A percentile compares a stretch with the other conserved stretches of the same genome.
Evolutionary conservation across 2,888 invertebrate species (phyloP).

Genomic region (Axea sp.): DNA sequence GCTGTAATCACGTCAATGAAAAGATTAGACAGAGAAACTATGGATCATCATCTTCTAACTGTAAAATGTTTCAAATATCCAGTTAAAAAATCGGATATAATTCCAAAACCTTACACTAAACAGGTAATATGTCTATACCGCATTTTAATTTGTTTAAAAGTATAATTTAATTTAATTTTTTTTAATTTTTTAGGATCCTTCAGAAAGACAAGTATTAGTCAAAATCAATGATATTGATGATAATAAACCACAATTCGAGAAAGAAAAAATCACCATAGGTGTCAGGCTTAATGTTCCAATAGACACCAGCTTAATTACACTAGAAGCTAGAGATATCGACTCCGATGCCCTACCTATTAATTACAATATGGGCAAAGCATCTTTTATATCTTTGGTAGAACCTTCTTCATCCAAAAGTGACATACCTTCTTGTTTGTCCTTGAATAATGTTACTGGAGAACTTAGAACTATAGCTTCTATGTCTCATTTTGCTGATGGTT

Average conservation of each 20-base stretch:
- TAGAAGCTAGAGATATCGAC: slow-evolving; percentile 86
- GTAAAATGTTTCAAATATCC: slow-evolving; percentile 85
- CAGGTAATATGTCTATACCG: too few species aligned
- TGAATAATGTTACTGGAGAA: slow-evolving; percentile 86
- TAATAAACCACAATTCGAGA: slow-evolving; percentile 85
- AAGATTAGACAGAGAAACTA: slow-evolving; percentile 84
- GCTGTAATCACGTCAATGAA: slow-evolving; percentile 83
- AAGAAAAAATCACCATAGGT: slow-evolving; percentile 84
- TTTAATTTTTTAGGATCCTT: slow-evolving; percentile 81
- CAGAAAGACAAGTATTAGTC: slow-evolving; percentile 84
- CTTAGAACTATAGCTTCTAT: slow-evolving; percentile 81
- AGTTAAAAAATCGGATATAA: slow-evolving; percentile 69
- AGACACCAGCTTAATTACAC: slow-evolving; percentile 85
- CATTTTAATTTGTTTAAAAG: slow-evolving; percentile 7
- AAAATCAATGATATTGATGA: slow-evolving; percentile 87
- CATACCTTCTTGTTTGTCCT: slow-evolving; percentile 80
- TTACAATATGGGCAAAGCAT: slow-evolving; percentile 85
- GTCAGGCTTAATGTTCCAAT: slow-evolving; percentile 87
- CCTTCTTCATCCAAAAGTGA: slow-evolving; percentile 80
- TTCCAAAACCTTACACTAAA: slow-evolving; percentile 82
- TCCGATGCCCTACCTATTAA: slow-evolving; percentile 84
- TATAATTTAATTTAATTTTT: not conserved
- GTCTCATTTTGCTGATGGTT: slow-evolving; percentile 75
- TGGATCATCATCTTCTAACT: slow-evolving; percentile 83
- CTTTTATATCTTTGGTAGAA: slow-evolving; percentile 84